Percentiles rank a stretch among this genome's conserved stretches.
Conservation (phyloP, 2,113 vertebrate species). For the Ammospiza caudacuta region DNA sequence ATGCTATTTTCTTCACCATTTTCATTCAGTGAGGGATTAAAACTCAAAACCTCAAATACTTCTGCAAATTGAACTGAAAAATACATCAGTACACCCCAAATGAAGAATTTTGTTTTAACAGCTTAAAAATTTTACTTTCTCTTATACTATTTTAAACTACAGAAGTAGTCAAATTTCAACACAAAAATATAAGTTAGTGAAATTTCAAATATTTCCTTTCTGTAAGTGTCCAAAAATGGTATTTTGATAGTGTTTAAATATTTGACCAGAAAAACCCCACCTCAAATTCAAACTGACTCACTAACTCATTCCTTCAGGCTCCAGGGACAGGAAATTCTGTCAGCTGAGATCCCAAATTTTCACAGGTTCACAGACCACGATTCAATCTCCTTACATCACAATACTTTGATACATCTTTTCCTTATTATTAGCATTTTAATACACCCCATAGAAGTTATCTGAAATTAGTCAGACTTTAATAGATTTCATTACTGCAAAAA, state of each 20-base stretch:
- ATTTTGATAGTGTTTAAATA: background rate
- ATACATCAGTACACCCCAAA: background rate
- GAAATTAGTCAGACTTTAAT: background rate
- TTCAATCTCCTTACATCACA: background rate
- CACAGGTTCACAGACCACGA: background rate
- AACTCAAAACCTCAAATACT: background rate
- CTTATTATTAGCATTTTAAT: background rate
- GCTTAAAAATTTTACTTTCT: background rate
- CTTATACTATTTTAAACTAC: background rate
- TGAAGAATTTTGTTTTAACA: background rate
- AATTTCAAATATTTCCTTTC: background rate
- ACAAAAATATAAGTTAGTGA: background rate
- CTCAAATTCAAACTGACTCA: background rate
- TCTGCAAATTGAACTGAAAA: background rate
- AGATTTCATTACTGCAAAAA: background rate
- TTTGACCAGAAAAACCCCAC: background rate
- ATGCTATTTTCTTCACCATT: background rate
- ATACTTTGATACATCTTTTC: background rate
- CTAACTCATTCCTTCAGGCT: background rate
- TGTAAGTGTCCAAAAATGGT: background rate
- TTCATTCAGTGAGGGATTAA: background rate
- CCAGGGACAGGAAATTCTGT: background rate
- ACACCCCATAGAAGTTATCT: accelerated
- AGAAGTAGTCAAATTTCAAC: background rate
- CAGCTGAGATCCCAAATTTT: background rate